Conservation (phyloP, 2,113 vertebrate species). For the Neolamprologus cancellatus region DNA sequence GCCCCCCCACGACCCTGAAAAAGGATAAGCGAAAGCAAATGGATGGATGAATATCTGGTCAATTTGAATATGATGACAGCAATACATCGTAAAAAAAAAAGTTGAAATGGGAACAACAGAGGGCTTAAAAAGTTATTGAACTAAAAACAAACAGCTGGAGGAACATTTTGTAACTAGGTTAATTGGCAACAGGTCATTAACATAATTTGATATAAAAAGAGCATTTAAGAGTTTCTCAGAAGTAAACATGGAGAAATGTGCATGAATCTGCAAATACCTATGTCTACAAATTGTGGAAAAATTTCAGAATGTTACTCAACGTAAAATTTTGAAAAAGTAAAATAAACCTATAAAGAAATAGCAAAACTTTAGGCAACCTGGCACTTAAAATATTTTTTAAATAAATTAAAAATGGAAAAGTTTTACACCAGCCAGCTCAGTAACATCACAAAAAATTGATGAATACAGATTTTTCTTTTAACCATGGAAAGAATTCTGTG, state of each 20-base stretch:
- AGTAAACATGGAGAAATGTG: not conserved
- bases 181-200: not conserved
- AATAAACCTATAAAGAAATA: not conserved
- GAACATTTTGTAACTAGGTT: not conserved
- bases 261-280: not conserved
- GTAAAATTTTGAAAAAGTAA: not conserved
- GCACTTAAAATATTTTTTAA: not conserved
- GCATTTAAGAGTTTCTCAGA: not conserved
- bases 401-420: not conserved
- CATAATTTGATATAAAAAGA: not conserved
- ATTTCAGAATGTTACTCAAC: not conserved
- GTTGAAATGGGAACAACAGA: not conserved
- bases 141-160: not conserved
- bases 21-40: not conserved
- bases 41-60: not conserved
- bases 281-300: not conserved
- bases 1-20: too few relatives aligned
- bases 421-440: not conserved
- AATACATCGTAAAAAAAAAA: not conserved
- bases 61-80: not conserved
- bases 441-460: not conserved
- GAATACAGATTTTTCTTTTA: not conserved
- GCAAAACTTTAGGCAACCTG: not conserved
- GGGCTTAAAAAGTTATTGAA: not conserved
- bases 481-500: not conserved